These are phyloP conservation scores for Drosophila subquinaria DNA, from an alignment of 2,888 invertebrate genomes.

Conservation along the genomic window DNA sequence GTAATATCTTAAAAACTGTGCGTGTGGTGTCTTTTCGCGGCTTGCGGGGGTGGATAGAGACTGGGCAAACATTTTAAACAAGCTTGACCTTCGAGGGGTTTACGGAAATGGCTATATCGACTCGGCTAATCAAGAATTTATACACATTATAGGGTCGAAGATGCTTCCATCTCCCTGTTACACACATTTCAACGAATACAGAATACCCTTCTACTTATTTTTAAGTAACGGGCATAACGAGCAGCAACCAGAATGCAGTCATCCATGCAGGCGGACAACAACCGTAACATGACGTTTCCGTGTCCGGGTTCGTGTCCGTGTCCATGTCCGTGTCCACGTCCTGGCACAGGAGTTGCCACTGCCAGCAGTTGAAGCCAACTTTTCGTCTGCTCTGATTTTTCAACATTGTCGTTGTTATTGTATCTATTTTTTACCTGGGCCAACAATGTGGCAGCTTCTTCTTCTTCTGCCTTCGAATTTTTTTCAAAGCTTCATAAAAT, in stretches of 20 bases:
- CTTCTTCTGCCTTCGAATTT: conserved; percentile 6
- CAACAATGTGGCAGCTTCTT: conserved; percentile 36
- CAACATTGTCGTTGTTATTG: conserved; percentile 61
- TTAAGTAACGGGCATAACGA: not conserved
- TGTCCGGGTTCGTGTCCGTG: conserved; percentile 55
- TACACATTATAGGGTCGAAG: too few relatives aligned
- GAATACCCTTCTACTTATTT: too few relatives aligned
- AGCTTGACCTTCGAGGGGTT: too few relatives aligned
- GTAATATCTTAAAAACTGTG: too few relatives aligned
- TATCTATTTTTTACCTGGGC: conserved; percentile 41
- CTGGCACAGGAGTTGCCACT: conserved; percentile 17
- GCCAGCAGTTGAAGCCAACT: conserved; percentile 57
- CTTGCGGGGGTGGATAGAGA: too few relatives aligned
- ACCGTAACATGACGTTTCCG: conserved; percentile 80
- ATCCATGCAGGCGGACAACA: conserved; percentile 74
- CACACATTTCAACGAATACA: too few relatives aligned
- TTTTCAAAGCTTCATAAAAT: not conserved
- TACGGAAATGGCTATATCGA: too few relatives aligned
- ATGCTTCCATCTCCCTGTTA: too few relatives aligned
- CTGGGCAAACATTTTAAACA: too few relatives aligned
- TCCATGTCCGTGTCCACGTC: conserved; percentile 9
- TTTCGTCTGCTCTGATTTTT: conserved; percentile 47
- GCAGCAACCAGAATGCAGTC: conserved; percentile 55
- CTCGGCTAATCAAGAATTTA: too few relatives aligned
- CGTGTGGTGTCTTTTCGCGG: too few relatives aligned